Evolutionary conservation across 2,888 invertebrate genomes (phyloP).

Genomic region (Drosophila peninsularis): DNA sequence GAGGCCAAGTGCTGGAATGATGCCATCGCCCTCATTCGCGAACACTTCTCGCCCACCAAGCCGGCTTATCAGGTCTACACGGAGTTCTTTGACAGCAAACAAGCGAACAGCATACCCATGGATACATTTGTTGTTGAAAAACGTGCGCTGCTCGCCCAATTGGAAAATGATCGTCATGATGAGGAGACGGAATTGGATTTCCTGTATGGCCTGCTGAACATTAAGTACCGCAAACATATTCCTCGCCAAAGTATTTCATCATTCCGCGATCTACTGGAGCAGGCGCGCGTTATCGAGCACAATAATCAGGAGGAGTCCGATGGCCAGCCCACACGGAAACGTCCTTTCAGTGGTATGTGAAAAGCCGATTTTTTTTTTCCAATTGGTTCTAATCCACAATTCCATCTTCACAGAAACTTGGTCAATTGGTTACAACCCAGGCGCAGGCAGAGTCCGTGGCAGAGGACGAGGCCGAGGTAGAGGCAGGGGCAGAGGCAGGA

Average conservation of each 20-base stretch:
- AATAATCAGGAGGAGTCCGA: slow-evolving; percentile 66
- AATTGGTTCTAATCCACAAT: neutral
- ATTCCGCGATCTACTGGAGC: slow-evolving; percentile 81
- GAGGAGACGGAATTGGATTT: slow-evolving; percentile 82
- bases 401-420: neutral
- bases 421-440: neutral
- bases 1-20: slow-evolving; percentile 82
- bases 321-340: neutral
- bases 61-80: slow-evolving; percentile 82
- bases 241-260: slow-evolving; percentile 73
- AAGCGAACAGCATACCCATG: slow-evolving; percentile 66
- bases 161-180: slow-evolving; percentile 79
- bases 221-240: slow-evolving; percentile 82
- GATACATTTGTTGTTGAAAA: slow-evolving; percentile 81
- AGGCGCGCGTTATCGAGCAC: slow-evolving; percentile 80
- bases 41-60: slow-evolving; percentile 82
- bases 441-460: neutral
- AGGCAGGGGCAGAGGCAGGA: neutral
- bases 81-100: slow-evolving; percentile 80
- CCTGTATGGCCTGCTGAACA: slow-evolving; percentile 79
- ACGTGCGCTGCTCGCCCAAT: slow-evolving; percentile 81
- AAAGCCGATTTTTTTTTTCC: neutral
- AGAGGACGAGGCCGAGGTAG: neutral
- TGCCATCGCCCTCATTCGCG: slow-evolving; percentile 77
- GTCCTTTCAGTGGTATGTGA: neutral